Base-by-base conservation (phyloP, 2,797 vertebrate genomes). In the Pangasius mekongensis region DNA sequence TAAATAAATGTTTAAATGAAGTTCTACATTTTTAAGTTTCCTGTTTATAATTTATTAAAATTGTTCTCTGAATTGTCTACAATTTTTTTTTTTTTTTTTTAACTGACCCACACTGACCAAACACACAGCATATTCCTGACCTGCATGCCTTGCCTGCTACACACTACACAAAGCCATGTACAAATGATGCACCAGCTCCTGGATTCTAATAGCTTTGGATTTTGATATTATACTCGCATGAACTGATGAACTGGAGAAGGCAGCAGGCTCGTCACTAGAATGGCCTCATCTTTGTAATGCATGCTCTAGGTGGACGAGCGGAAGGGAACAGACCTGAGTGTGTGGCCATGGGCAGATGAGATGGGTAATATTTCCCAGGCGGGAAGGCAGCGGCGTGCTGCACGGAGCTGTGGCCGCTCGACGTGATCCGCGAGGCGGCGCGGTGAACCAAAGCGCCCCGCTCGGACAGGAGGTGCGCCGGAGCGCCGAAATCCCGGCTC, bases 321-420 rank as follows among this genome's bases (percentile, higher is more conserved):
- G 43, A 67, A 39, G 9, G 30, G 11, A 14, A 94, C 96, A 95
- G 93, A 99, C 98, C 98, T 98, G 98, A 97, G 95, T 99, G 98
- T 88, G 98, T 96, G 94, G 98, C 97, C 98, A 99, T 98, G 92
- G 97, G 97, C 94, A 99, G 96, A 94, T 98, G 97, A 52, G 98
- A 96, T 5, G 98, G 97, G 93, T 99, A 99, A 93, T 98, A 99
- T 94, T 99, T 99, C 91, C 97, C 97, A 66, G 97, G 96, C 92
- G 97, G 97, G 95, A 99, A 99, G 93, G 97, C 97, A 89, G 96
- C 96, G 90, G 97, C 94, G 84, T 97, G 97, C 92, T 98, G 98
- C 84, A 97, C 97, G 62, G 97, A 94, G 90, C 97, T 93, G 96
- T 97, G 97, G 93, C 97, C 97, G 92, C 95, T 94, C 85, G 97